Evolutionary conservation across 1,140 invertebrate species (phyloP).

Genomic region (Leptoteleia sp.): DNA sequence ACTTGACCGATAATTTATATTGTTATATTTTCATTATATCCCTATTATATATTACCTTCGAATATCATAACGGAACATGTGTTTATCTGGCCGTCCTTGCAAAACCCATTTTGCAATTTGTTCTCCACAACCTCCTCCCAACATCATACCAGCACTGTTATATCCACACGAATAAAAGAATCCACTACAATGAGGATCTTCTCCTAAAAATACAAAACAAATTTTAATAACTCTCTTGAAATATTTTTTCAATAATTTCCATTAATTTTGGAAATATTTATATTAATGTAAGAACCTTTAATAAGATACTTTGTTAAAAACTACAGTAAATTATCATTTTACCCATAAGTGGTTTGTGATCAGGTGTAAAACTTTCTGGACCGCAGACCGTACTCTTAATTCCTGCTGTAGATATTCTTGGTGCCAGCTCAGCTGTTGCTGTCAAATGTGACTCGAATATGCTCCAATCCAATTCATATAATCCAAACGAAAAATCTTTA

Average conservation of each 20-base stretch:
- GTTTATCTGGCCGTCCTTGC: slow-evolving; percentile 88
- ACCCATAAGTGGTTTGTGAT: slow-evolving; percentile 93
- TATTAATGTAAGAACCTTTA: no score
- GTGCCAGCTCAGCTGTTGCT: slow-evolving; percentile 87
- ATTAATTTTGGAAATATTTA: no score
- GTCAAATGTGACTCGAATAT: slow-evolving; percentile 89
- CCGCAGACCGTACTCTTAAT: slow-evolving; percentile 93
- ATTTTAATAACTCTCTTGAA: no score
- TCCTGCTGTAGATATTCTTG: slow-evolving; percentile 86
- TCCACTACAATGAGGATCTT: slow-evolving; percentile 82
- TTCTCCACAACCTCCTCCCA: slow-evolving; percentile 91
- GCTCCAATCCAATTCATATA: slow-evolving; percentile 93
- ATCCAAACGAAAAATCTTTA: slow-evolving; percentile 88
- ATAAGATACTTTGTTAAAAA: no score
- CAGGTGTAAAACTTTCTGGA: slow-evolving; percentile 93
- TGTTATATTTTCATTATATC: neutral
- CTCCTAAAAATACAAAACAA: no score
- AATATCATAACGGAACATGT: slow-evolving; percentile 93
- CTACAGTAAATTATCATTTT: no score
- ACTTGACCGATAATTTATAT: no score
- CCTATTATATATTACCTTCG: slow-evolving; percentile 78
- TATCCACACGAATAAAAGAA: slow-evolving; percentile 93
- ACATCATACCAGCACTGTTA: slow-evolving; percentile 95
- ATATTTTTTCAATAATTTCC: no score
- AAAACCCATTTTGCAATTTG: slow-evolving; percentile 92